Evolutionary conservation across 1,140 invertebrate species (phyloP), one percentile per base, ranked within the genome.

Genomic region (Drosophila lini): DNA sequence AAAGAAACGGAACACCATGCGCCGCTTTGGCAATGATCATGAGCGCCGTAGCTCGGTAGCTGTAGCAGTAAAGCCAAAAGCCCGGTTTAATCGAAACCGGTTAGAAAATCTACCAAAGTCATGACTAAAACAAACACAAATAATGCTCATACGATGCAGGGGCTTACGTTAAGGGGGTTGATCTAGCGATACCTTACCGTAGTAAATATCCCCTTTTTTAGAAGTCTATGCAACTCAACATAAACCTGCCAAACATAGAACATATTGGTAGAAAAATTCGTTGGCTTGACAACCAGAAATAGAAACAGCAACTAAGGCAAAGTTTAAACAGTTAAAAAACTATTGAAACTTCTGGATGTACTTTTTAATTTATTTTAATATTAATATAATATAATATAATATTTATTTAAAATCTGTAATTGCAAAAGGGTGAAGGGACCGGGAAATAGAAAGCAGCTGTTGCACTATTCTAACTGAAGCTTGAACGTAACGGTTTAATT

Each of bases 81-180:
- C 58, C 81, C 78, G 78, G 63, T 84, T 78, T 78, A 81, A 84
- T 85, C 55, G 55, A 76, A 88, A 88, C 83, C 83, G 83, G 83
- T 88, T 88, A 88, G 84, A 88, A 88, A 88, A 88, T 88, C 80
- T 52, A 77, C 70, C 70, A 83, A 80, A 65, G 61, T 79, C 76
- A 85, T 82, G 82, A 88, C 75, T 82, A 67, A 79, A 71, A 76
- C 78, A 82, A 88, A 86, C 70, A 81, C 52, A 63, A 77, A 62
- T 44, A 63, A 63, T 59, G 65, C 68, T 42, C 44, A 48, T 31
- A 25, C 52, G 52, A 73, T 48, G 22, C 69, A 73, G 67, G n/a
- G 69, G 65, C 69, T 47, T 36, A 42, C 44, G 19, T 44, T 15
- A 6, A 15, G 31, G 69, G 68, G 52, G 9, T 8, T 16, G 5